A percentile compares a stretch with the other conserved stretches of the same genome.
Evolutionary conservation across 1,140 invertebrate genomes (phyloP).

Genomic region (Drosophila arizonae): DNA sequence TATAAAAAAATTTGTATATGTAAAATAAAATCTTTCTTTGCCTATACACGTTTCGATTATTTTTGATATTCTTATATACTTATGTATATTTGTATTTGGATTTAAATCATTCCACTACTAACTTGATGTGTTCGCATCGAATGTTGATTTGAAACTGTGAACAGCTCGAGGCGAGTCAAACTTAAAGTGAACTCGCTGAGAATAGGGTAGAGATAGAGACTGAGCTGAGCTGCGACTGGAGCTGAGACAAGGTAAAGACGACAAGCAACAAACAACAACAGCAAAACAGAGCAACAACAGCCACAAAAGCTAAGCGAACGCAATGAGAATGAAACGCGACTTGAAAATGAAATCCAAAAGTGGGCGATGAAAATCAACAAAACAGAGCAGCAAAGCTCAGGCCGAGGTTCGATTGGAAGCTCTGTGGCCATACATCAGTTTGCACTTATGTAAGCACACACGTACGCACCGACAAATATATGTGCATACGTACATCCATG

Average conservation of each 20-base stretch:
- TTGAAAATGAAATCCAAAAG: slow-evolving; percentile 55
- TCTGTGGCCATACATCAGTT: neutral
- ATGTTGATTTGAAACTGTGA: slow-evolving; percentile 72
- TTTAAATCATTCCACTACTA: slow-evolving; percentile 48
- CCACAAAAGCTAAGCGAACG: slow-evolving; percentile 32
- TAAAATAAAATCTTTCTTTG: neutral
- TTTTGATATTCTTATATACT: slow-evolving; percentile 1
- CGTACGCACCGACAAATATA: neutral
- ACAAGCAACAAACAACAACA: slow-evolving; percentile 2
- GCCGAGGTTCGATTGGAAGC: slow-evolving; percentile 26
- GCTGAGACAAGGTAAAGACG: slow-evolving; percentile 30
- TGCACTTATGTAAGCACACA: slow-evolving; percentile 8
- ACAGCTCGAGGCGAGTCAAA: slow-evolving; percentile 46
- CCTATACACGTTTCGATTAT: slow-evolving; percentile 1
- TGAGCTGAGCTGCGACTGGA: slow-evolving; percentile 8
- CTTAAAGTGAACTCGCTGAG: slow-evolving; percentile 73
- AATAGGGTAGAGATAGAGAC: slow-evolving; percentile 40
- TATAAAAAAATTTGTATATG: slow-evolving; percentile 14
- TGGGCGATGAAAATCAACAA: slow-evolving; percentile 26
- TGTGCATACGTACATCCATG: neutral
- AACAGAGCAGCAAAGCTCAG: slow-evolving; percentile 14
- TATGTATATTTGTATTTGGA: slow-evolving; percentile 8
- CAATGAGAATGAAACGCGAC: slow-evolving; percentile 59
- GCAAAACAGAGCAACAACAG: neutral
- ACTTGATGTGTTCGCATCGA: slow-evolving; percentile 74